phyloP scores from a whole-genome alignment of 2,113 vertebrate species.

The Nannospalax galili region DNA sequence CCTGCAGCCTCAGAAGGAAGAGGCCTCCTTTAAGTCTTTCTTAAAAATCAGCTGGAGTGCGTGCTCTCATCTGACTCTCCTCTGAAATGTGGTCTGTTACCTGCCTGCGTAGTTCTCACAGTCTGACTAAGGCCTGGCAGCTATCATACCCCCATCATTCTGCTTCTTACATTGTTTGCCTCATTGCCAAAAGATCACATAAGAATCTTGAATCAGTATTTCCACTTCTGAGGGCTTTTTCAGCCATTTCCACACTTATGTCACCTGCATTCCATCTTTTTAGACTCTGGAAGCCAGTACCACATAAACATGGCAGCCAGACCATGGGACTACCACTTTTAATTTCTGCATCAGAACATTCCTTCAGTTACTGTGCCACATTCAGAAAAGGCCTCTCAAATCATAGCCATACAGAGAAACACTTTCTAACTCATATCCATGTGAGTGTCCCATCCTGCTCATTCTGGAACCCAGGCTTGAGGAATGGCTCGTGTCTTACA shows the following conservation, averaged over 20 bases:
- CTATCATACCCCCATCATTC: neutral
- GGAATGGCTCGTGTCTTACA: too few relatives aligned
- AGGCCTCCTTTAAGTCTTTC: neutral
- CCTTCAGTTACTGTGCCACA: neutral
- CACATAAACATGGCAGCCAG: neutral
- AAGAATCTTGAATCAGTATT: neutral
- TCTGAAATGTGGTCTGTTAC: too few relatives aligned
- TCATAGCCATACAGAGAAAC: neutral
- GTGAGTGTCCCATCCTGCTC: neutral
- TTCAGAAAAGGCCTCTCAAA: neutral
- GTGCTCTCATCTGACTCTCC: too few relatives aligned
- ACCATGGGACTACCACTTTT: neutral
- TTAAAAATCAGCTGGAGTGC: neutral
- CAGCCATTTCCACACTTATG: neutral
- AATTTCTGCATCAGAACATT: neutral
- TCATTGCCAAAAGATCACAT: neutral
- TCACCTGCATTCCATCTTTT: neutral
- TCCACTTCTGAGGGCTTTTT: neutral
- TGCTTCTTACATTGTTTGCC: neutral
- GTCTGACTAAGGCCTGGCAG: neutral
- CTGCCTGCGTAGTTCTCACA: too few relatives aligned
- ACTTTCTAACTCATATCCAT: neutral
- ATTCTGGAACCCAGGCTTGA: neutral
- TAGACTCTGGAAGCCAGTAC: neutral
- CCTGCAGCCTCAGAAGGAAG: too few relatives aligned